Evolutionary conservation across 2,797 vertebrate genomes (phyloP).

Genomic region (Falco concolor): DNA sequence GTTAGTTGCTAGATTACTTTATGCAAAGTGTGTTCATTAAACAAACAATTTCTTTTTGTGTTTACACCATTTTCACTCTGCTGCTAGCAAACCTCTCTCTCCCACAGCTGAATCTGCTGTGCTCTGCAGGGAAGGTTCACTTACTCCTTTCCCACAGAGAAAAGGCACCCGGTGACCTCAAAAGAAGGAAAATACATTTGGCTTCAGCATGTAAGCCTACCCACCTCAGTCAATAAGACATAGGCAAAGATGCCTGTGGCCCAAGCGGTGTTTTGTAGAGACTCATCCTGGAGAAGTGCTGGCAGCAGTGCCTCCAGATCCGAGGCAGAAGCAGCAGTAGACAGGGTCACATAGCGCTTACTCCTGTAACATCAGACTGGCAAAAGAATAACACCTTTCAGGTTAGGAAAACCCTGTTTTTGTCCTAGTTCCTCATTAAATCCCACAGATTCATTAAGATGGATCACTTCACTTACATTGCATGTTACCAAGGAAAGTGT

Average conservation of each 20-base stretch:
- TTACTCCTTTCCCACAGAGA: not conserved
- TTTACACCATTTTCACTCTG: not conserved
- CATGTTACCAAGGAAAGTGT: not conserved
- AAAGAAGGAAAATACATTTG: not conserved
- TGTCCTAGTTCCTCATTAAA: not conserved
- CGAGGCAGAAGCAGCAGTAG: not conserved
- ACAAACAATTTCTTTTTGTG: not conserved
- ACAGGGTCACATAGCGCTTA: not conserved
- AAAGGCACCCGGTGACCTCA: not conserved
- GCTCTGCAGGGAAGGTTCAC: not conserved
- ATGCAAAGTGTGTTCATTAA: not conserved
- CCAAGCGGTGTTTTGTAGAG: not conserved
- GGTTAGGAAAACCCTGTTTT: not conserved
- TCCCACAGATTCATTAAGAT: not conserved
- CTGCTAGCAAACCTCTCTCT: not conserved
- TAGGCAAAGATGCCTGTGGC: not conserved
- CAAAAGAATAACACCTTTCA: not conserved
- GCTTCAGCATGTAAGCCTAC: not conserved
- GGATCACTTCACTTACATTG: not conserved
- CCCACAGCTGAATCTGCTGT: not conserved
- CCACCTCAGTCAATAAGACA: not conserved
- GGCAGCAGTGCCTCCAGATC: not conserved
- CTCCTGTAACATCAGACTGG: not conserved
- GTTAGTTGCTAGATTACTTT: not conserved
- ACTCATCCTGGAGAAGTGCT: not conserved